Base-by-base conservation (phyloP, 2,113 vertebrate species). In the Chascanopsetta lugubris region DNA sequence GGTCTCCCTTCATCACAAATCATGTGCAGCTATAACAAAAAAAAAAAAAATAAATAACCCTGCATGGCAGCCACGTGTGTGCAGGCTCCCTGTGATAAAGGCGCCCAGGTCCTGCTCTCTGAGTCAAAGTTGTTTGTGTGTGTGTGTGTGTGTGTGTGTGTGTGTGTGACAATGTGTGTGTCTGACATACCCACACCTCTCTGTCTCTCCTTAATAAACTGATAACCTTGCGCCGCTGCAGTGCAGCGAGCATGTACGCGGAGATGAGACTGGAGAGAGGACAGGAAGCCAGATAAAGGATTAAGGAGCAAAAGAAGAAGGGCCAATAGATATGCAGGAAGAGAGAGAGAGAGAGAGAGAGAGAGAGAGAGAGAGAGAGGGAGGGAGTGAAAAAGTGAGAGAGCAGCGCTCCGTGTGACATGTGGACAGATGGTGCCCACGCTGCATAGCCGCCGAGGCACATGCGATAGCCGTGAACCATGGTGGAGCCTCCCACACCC, bases 391-490 rank as follows among this genome's bases (percentile, higher is more conserved):
- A 68, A 61, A 58, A 81, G 73, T 46, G 69, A 77, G 81, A 72
- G 82, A 76, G 61, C 65, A 70, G 71, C 9, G 12, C 76, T 58
- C 67, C 51, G 76, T 77, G 79, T 78, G 84, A 86, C 82, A 84
- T 55, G 60, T 30, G 8, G 85, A 90, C 85, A 89, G 87, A 89
- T 89, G 89, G 86, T 72, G 63, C 79, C 70, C 76, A 85, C 72
- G 40, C 79, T 83, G 82, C 79, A 78, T 55, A 67, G 82, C 57
- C 38, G 20, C 38, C 18, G 49, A 79, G 73, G 69, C 81, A 86
- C 84, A 90, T 80, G 77, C 34, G 80, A 86, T 83, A 87, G 89
- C 86, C 77, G 87, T 87, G 85, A 88, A 89, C 73, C 79, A 72
- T 80, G 68, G 43, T 61, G 17, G 77, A 79, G 74, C 72, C 78